Evolutionary conservation across 2,888 invertebrate genomes (phyloP), one percentile per base, ranked within the genome.

Genomic region (Pseudococcus longispinus): DNA sequence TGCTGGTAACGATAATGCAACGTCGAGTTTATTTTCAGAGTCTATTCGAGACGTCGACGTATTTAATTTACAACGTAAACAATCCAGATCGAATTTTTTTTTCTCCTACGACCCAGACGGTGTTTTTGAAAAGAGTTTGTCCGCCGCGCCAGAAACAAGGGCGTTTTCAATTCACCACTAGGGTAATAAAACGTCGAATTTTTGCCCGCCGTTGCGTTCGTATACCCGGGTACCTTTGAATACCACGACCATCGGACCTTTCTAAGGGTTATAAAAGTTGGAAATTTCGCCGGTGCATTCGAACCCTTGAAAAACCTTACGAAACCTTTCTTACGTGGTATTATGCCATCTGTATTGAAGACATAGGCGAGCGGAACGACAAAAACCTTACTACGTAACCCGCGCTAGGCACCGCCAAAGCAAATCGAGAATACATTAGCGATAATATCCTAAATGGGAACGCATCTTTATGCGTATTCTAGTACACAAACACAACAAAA

Each of bases 391-490:
- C 70, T 70, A 8, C 29, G 26, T 70, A 29, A 70, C 70, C 70
- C 13, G 70, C 70, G 9, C 60, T 60, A 37, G 32, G 70, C 18
- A 70, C 70, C 70, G 70, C 18, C 70, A 70, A 70, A 70, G 70
- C 18, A 70, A 42, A 80, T 80, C 20, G 77, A 80, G 42, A 42
- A 80, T 42, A 42, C 77, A 80, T 80, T 80, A 80, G 42, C 77
- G 77, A 80, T 80, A 80, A 42, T 80, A 80, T 80, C 23, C 77
- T 80, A 80, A 80, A 80, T 42, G 32, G 42, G 77, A 80, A 80
- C 77, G 77, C 77, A 37, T 80, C 77, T 80, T 80, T 80, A 80
- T 42, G 77, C 42, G 70, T 70, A 70, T 70, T 70, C 26, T 70
- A 29, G 29, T 65, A 15, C 26, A 70, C 70, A 29, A 11, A 70